These are phyloP conservation scores for Catocala sponsa DNA, from an alignment of 2,888 invertebrate genomes.

Conservation along the genomic window DNA sequence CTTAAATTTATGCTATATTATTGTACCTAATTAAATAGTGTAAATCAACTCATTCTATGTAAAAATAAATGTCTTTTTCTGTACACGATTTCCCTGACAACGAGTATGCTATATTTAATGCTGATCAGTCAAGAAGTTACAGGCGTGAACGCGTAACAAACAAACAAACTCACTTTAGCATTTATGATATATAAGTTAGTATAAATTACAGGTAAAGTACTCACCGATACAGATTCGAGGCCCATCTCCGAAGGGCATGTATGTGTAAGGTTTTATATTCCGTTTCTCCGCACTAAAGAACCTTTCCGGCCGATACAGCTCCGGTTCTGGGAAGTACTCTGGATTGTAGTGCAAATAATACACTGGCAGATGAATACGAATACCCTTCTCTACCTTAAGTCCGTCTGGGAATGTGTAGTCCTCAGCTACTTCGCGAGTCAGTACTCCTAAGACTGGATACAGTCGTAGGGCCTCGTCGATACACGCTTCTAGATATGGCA, in stretches of 20 bases:
- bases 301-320: slow-evolving; percentile 68
- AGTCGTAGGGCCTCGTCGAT: slow-evolving; percentile 65
- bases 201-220: slow-evolving; percentile 8
- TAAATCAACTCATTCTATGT: too few relatives aligned
- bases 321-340: slow-evolving; percentile 68
- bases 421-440: slow-evolving; percentile 69
- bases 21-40: too few relatives aligned
- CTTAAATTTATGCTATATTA: too few relatives aligned
- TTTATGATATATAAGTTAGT: slow-evolving; percentile 2
- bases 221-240: slow-evolving; percentile 71
- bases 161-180: too few relatives aligned
- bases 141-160: too few relatives aligned
- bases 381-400: slow-evolving; percentile 62
- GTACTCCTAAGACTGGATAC: slow-evolving; percentile 67
- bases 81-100: too few relatives aligned
- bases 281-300: slow-evolving; percentile 63
- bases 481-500: slow-evolving; percentile 65
- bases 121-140: too few relatives aligned
- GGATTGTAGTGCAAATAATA: slow-evolving; percentile 68
- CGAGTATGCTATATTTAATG: too few relatives aligned
- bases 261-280: slow-evolving; percentile 67
- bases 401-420: slow-evolving; percentile 69
- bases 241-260: slow-evolving; percentile 77
- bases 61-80: too few relatives aligned
- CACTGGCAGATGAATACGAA: slow-evolving; percentile 71